phyloP scores from a whole-genome alignment of 2,888 invertebrate genomes.

The Phragmatobia fuliginosa region DNA sequence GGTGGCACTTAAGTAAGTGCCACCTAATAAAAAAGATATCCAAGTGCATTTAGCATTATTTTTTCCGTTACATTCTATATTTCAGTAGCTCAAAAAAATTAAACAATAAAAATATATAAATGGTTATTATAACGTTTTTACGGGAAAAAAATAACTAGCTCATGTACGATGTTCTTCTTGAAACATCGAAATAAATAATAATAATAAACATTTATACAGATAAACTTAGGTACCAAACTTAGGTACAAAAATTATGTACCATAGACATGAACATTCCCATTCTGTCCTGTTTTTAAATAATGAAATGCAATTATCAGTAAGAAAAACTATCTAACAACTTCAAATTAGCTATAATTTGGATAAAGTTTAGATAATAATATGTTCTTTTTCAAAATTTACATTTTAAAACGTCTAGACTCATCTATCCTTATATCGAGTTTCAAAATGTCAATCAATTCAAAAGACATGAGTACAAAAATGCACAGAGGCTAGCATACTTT shows the following conservation, averaged over 20 bases:
- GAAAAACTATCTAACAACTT: slow-evolving; percentile 29
- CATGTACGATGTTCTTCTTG: not conserved
- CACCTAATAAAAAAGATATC: too few relatives aligned
- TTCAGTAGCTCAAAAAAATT: too few relatives aligned
- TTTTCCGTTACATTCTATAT: too few relatives aligned
- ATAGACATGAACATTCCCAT: not conserved
- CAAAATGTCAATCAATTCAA: not conserved
- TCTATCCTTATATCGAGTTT: not conserved
- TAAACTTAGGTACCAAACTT: too few relatives aligned
- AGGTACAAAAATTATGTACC: too few relatives aligned
- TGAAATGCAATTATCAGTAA: slow-evolving; percentile 14
- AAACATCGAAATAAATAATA: not conserved
- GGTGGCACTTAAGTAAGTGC: too few relatives aligned
- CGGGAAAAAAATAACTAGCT: too few relatives aligned
- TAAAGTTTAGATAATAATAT: slow-evolving; percentile 16
- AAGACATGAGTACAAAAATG: not conserved
- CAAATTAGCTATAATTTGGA: slow-evolving; percentile 34
- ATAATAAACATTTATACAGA: too few relatives aligned
- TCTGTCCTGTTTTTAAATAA: slow-evolving; percentile 24
- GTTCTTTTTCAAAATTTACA: not conserved
- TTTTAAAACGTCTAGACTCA: not conserved
- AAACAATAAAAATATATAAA: too few relatives aligned
- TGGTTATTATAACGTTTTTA: too few relatives aligned
- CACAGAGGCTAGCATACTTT: not conserved
- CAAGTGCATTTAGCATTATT: too few relatives aligned